A percentile compares a stretch with the other conserved stretches of the same genome.
Conservation (phyloP, 2,888 invertebrate species). For the Cephus rjabovi region DNA sequence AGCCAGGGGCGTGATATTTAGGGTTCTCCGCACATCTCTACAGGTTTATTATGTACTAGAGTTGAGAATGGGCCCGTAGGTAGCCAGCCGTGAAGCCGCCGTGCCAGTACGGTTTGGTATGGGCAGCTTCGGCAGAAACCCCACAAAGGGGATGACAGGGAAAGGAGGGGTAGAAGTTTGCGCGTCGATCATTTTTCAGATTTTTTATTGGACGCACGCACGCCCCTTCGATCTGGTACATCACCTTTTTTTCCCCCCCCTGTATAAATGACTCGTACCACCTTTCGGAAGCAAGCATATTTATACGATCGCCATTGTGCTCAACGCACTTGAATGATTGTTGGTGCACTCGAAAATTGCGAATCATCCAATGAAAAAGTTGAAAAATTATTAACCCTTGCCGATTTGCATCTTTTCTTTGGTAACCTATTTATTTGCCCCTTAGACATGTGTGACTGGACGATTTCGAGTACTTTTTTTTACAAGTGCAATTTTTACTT, state of each 20-base stretch:
- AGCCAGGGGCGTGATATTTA: constrained; percentile 36
- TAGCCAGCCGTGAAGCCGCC: neutral
- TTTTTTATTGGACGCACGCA: constrained; percentile 30
- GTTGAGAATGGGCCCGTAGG: constrained; percentile 3
- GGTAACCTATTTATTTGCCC: neutral
- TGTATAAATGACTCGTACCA: neutral
- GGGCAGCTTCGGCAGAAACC: constrained; percentile 12
- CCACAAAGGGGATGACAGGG: constrained; percentile 8
- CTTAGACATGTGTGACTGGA: neutral
- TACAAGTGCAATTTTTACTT: neutral
- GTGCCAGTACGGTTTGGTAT: constrained; percentile 8
- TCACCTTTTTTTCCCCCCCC: neutral
- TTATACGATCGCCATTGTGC: neutral
- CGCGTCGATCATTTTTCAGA: constrained; percentile 36
- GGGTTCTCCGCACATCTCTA: constrained; percentile 9
- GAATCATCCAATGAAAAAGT: constrained; percentile 23
- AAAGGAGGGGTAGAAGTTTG: constrained; percentile 21
- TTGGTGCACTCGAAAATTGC: constrained; percentile 2
- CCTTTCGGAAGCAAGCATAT: neutral
- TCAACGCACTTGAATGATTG: neutral
- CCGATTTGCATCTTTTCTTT: neutral
- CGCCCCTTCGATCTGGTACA: constrained; percentile 5
- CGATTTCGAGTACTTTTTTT: neutral
- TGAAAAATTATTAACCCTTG: constrained; percentile 17
- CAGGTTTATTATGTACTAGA: neutral